These are phyloP conservation scores for Mola mola DNA, from an alignment of 2,113 vertebrate species.

Conservation along the genomic window DNA sequence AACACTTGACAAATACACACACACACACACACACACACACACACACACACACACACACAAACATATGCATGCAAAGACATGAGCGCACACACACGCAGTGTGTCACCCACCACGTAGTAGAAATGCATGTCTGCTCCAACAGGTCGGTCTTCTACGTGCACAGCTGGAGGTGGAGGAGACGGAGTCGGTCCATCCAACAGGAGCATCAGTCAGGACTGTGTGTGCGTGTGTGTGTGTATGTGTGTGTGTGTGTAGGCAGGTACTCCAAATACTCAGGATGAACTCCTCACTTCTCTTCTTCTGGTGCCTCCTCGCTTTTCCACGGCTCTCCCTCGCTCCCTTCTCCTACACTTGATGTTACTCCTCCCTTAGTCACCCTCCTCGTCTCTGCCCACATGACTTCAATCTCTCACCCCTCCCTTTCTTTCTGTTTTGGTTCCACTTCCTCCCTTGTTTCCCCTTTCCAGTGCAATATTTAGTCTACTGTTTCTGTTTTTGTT, in stretches of 20 bases:
- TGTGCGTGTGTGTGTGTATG: slow-evolving; percentile 21
- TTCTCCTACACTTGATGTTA: slow-evolving; percentile 43
- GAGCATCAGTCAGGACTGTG: slow-evolving; percentile 47
- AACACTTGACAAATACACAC: not conserved
- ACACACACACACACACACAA: slow-evolving; percentile 3
- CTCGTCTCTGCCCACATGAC: slow-evolving; percentile 30
- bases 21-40: not conserved
- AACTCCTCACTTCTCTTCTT: not conserved
- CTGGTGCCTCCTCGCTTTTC: slow-evolving; percentile 11
- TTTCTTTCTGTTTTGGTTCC: slow-evolving; percentile 26
- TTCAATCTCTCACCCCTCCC: slow-evolving; percentile 31
- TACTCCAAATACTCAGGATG: slow-evolving; percentile 17
- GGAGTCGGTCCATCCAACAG: slow-evolving; percentile 61
- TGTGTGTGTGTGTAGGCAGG: slow-evolving; percentile 13
- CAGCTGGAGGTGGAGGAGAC: slow-evolving; percentile 30
- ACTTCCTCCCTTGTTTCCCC: slow-evolving; percentile 30
- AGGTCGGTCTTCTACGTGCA: slow-evolving; percentile 42
- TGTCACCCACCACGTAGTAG: slow-evolving; percentile 77
- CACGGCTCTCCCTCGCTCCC: not conserved
- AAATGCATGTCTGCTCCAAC: slow-evolving; percentile 76
- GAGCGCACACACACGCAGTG: not conserved
- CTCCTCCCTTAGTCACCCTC: slow-evolving; percentile 6
- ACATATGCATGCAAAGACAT: not conserved
- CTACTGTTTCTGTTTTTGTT: not conserved
- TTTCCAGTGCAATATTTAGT: not conserved